Conservation (phyloP, 2,888 invertebrate species). For the Andrena chrysosceles region DNA sequence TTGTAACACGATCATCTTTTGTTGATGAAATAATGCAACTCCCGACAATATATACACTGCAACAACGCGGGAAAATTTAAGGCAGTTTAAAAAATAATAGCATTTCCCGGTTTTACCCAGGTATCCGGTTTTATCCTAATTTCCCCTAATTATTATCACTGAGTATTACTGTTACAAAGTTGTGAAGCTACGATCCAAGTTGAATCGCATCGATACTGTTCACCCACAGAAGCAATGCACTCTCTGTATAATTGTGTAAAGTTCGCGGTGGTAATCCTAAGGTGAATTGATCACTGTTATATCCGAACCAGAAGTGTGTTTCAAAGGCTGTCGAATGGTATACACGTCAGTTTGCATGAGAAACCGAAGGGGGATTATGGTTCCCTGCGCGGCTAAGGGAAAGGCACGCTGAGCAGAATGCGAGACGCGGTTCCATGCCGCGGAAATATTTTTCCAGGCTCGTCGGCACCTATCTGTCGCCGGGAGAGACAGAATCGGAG, state of each 20-base stretch:
- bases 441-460: constrained; percentile 28
- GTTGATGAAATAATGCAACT: no score
- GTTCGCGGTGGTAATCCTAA: no score
- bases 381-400: neutral
- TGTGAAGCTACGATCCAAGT: neutral
- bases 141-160: neutral
- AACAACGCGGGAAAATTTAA: no score
- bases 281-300: no score
- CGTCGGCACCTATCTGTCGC: constrained; percentile 33
- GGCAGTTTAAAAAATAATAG: no score
- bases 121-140: no score
- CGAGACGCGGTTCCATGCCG: neutral
- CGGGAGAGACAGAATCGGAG: constrained; percentile 40
- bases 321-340: neutral
- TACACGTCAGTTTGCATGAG: neutral
- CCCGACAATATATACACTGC: no score
- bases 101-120: no score
- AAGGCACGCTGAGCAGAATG: neutral
- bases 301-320: neutral
- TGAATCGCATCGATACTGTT: no score
- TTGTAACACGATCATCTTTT: no score
- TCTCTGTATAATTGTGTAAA: no score
- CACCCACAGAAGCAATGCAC: no score
- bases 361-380: neutral
- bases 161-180: neutral